phyloP scores from a whole-genome alignment of 2,888 invertebrate species.

The Tolmerus cingulatus region DNA sequence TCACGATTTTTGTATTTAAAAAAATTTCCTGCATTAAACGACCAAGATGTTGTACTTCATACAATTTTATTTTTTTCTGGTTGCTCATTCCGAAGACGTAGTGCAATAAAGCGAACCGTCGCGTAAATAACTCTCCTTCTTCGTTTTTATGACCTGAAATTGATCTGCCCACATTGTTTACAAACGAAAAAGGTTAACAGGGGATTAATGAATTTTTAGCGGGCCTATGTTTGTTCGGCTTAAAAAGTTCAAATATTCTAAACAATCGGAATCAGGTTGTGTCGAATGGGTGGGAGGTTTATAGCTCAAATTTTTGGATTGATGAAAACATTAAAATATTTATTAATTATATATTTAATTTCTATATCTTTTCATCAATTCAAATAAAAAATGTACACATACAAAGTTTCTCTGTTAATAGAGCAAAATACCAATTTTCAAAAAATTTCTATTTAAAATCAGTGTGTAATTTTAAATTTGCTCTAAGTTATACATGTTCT shows the following conservation, averaged over 20 bases:
- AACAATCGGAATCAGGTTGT: background rate
- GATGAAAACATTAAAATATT: background rate
- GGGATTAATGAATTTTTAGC: background rate
- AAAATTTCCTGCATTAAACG: background rate
- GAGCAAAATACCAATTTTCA: no score
- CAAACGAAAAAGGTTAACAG: background rate
- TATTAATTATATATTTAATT: background rate
- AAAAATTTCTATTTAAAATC: no score
- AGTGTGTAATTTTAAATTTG: no score
- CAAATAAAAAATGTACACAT: background rate
- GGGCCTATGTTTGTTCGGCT: background rate
- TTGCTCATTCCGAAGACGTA: background rate
- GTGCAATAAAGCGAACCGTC: background rate
- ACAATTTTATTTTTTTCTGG: background rate
- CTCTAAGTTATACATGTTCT: no score
- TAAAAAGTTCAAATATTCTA: background rate
- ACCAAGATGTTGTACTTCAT: background rate
- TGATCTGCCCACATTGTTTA: constrained; percentile 14
- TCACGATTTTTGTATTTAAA: background rate
- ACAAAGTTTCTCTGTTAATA: background rate
- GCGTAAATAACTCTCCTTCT: background rate
- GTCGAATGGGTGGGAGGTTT: background rate
- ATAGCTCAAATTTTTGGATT: background rate
- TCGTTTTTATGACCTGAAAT: background rate
- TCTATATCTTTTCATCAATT: background rate